These are phyloP conservation scores for Phaedon cochleariae DNA, from an alignment of 2,888 invertebrate species.

Conservation along the genomic window DNA sequence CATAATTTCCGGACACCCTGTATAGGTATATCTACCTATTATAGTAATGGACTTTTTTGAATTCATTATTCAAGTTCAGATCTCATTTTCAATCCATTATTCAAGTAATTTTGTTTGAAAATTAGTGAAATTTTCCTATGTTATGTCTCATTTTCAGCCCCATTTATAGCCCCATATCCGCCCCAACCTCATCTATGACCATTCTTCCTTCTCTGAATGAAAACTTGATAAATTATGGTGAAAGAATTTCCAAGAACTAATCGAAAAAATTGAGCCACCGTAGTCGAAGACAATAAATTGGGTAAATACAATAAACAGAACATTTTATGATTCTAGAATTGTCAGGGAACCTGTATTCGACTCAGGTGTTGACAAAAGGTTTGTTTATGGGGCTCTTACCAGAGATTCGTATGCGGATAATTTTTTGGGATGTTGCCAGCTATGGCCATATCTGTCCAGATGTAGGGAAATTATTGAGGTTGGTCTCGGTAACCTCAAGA, in stretches of 20 bases:
- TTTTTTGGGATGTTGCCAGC: conserved; percentile 36
- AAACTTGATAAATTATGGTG: conserved; percentile 39
- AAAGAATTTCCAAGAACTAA: conserved; percentile 52
- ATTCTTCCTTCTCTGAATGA: conserved; percentile 40
- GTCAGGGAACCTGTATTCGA: conserved; percentile 51
- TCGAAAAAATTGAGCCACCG: conserved; percentile 55
- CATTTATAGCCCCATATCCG: too few relatives aligned
- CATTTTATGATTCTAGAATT: conserved; percentile 56
- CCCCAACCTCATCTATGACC: conserved; percentile 32
- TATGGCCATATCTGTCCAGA: conserved; percentile 4
- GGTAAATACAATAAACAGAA: conserved; percentile 59
- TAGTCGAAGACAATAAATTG: conserved; percentile 57
- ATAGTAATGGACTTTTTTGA: too few relatives aligned
- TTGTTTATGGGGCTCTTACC: conserved; percentile 55
- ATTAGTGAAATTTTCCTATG: too few relatives aligned
- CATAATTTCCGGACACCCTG: too few relatives aligned
- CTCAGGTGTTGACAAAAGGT: conserved; percentile 60
- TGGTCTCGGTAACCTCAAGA: background rate
- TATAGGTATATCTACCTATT: too few relatives aligned
- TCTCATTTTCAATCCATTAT: too few relatives aligned
- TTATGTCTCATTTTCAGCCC: too few relatives aligned
- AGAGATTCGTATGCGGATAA: conserved; percentile 56
- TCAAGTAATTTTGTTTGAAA: too few relatives aligned
- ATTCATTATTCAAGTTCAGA: too few relatives aligned
- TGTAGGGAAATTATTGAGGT: background rate